Evolutionary conservation across 2,113 vertebrate species (phyloP).

Genomic region (Microcebus griseorufus): DNA sequence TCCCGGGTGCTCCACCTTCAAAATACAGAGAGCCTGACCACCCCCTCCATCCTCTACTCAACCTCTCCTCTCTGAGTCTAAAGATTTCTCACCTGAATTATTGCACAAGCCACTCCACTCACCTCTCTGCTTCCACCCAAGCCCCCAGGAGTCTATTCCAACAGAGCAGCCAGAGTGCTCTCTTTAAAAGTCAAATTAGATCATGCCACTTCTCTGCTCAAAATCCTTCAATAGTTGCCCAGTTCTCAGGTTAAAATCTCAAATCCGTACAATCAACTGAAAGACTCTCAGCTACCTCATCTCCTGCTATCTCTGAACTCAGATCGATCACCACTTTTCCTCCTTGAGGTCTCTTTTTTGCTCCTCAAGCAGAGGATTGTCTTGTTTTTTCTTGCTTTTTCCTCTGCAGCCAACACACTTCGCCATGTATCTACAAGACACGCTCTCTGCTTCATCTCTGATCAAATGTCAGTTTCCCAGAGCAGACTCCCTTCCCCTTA

Average conservation of each 20-base stretch:
- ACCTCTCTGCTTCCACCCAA: not conserved
- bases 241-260: not conserved
- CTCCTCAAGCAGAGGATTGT: not conserved
- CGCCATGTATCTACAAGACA: not conserved
- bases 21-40: not conserved
- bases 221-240: not conserved
- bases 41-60: not conserved
- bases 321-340: not conserved
- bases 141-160: not conserved
- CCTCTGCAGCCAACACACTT: not conserved
- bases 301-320: not conserved
- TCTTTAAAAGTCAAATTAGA: not conserved
- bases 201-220: not conserved
- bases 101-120: not conserved
- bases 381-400: not conserved
- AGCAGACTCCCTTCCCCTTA: fast-evolving
- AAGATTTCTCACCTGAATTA: not conserved
- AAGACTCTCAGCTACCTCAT: not conserved
- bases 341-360: not conserved
- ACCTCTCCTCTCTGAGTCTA: no score
- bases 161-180: not conserved
- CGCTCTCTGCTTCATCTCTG: not conserved
- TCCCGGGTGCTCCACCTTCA: not conserved
- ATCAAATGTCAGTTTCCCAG: not conserved
- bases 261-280: not conserved